A percentile compares a stretch with the other conserved stretches of the same genome.
Conservation (phyloP, 2,888 invertebrate genomes). For the Hirtodrosophila cameraria region DNA sequence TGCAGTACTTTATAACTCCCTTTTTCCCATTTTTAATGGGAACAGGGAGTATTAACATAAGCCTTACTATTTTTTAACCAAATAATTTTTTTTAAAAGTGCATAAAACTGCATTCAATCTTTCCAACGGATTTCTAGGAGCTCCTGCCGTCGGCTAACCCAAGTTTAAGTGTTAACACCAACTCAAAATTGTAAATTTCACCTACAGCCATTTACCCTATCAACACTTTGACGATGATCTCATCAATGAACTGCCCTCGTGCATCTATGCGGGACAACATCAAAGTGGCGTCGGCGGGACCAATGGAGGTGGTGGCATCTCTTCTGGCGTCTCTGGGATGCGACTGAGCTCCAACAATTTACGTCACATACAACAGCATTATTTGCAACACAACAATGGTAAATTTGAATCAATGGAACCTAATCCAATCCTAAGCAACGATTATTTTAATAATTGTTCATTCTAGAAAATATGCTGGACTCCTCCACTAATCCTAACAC, state of each 20-base stretch:
- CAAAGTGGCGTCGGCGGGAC: constrained; percentile 68
- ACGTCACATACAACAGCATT: constrained; percentile 84
- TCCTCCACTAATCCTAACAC: constrained; percentile 76
- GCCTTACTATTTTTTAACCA: too few relatives aligned
- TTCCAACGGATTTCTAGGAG: neutral
- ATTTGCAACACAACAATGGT: constrained; percentile 83
- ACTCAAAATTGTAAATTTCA: neutral
- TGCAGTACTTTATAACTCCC: too few relatives aligned
- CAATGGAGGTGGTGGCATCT: constrained; percentile 41
- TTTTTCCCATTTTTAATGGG: too few relatives aligned
- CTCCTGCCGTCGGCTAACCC: constrained; percentile 27
- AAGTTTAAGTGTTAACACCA: neutral
- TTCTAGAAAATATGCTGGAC: constrained; percentile 76
- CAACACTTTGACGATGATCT: constrained; percentile 85
- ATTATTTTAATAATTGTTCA: constrained; percentile 18
- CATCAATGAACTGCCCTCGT: constrained; percentile 90
- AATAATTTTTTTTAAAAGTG: neutral
- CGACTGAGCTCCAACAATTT: constrained; percentile 81
- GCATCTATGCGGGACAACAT: constrained; percentile 89
- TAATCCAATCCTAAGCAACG: neutral
- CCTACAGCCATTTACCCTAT: constrained; percentile 81
- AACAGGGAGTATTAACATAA: too few relatives aligned
- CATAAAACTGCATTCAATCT: too few relatives aligned
- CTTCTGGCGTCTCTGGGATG: constrained; percentile 56
- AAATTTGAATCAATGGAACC: neutral